Evolutionary conservation across 2,888 invertebrate genomes (phyloP).

Genomic region (Tachina lurida): DNA sequence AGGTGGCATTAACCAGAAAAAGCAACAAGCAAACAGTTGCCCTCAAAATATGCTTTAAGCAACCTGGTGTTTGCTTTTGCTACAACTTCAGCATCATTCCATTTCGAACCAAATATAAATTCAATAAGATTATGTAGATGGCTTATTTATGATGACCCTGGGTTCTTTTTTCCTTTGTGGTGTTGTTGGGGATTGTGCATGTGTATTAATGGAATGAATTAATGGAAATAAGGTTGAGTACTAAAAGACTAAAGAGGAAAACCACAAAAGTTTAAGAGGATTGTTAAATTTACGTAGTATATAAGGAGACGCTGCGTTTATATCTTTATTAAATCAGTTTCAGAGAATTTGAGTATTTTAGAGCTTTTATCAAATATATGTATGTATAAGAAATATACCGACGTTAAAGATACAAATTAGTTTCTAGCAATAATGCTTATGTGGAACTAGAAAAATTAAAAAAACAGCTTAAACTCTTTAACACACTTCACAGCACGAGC

Average conservation of each 20-base stretch:
- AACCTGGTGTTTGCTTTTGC: background rate
- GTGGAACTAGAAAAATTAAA: too few species aligned
- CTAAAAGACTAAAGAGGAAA: background rate
- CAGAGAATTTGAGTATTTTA: too few species aligned
- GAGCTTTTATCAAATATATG: too few species aligned
- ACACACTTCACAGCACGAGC: background rate
- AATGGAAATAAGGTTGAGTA: background rate
- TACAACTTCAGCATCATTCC: background rate
- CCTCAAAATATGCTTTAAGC: background rate
- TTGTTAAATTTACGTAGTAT: background rate
- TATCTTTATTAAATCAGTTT: too few species aligned
- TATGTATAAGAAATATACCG: too few species aligned
- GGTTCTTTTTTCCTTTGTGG: conserved; percentile 37
- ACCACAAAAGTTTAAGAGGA: background rate
- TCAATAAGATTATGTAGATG: conserved; percentile 68
- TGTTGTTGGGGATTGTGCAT: conserved; percentile 3
- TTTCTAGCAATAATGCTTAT: too few species aligned
- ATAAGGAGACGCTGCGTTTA: too few species aligned
- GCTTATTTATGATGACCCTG: conserved; percentile 69
- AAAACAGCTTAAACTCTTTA: background rate
- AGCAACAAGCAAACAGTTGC: conserved; percentile 33
- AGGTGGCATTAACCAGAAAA: conserved; percentile 49
- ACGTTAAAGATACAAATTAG: too few species aligned
- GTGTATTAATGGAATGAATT: conserved; percentile 3
- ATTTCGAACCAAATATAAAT: conserved; percentile 34